Evolutionary conservation across 2,888 invertebrate genomes (phyloP), one percentile per base, ranked within the genome.

Genomic region (Heliconius charithonia): DNA sequence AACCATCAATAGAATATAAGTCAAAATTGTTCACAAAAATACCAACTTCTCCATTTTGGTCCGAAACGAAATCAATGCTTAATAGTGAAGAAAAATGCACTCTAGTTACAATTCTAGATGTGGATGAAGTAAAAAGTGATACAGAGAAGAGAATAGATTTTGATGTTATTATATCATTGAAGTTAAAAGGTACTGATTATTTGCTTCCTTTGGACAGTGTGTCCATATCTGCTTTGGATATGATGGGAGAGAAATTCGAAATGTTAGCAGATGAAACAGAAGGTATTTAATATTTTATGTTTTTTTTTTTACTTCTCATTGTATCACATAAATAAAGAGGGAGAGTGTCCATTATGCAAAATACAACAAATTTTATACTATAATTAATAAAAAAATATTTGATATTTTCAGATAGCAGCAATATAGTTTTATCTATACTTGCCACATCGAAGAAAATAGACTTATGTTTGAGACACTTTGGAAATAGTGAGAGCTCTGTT

Each of bases 171-270:
- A 77, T 94, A 37, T 86, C 87, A 22, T 93, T 89, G 82, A 87
- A 84, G 67, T 87, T 83, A 65, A 65, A 76, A 16, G 86, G 80
- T 0, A 87, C 87, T 56, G 86, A 88, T 29, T 87, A 83, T 79
- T 74, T 92, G 45, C 63, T 92, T 69, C 91, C 93, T 4, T 86
- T 93, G 80, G 87, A 91, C 25, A 84, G 86, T 84, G 86, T 93
- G 9, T 75, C 79, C 10, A 74, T 94, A 73, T 89, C 92, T 25
- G 85, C 88, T 37, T 77, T 85, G 51, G 89, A 91, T 9, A 83
- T 85, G 29, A 88, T 92, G 87, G 89, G 86, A 41, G 86, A 85
- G 66, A 83, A 87, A 41, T 91, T 90, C 89, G 91, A 93, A 89
- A 87, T 88, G 0, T 81, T 94, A 19, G 84, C 84, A 10, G 82